Base-by-base conservation (phyloP, 2,888 invertebrate genomes). In the Hermodice carunculata region DNA sequence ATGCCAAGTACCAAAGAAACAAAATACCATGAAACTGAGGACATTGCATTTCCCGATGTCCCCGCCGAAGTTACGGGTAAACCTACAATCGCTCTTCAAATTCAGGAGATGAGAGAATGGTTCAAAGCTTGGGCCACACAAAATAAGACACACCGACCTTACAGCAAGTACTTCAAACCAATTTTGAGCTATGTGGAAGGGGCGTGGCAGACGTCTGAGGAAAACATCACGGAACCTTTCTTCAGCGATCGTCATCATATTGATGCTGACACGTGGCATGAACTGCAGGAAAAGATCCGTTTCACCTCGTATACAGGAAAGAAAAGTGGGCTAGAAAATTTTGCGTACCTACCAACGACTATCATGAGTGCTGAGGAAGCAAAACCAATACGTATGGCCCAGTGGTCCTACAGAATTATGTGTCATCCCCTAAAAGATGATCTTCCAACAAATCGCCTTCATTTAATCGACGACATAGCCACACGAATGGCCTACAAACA, bases 91-190 rank as follows among this genome's bases (percentile, higher is more conserved):
- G n/a, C n/a, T n/a, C n/a, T n/a, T n/a, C 78, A 78, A 65, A 67
- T 77, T 11, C 66, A 40, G 8, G 81, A 81, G 60, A 76, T 81
- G 79, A 68, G 74, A 19, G 68, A 77, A 42, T 81, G 77, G 65
- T 80, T 80, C 61, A 75, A 75, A 58, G 81, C 81, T 1, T 81
- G 77, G 72, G 70, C 70, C 42, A 61, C 75, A 6, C 76, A 78
- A 31, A 66, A 80, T 56, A 51, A 61, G 5, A 52, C 67, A 0
- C 63, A 64, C 19, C 61, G 75, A 43, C 73, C 78, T 48, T 81
- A 77, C 68, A 52, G 68, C 37, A 69, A 71, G 3, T 80, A 78
- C 66, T 81, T 81, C 68, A 78, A 77, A 51, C 76, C 81, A 0
- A 66, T 72, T 19, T 53, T 81, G 22, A 79, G 78, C 44, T 79